Conservation (phyloP, 2,888 invertebrate genomes). For the Myopa tessellatipennis region DNA sequence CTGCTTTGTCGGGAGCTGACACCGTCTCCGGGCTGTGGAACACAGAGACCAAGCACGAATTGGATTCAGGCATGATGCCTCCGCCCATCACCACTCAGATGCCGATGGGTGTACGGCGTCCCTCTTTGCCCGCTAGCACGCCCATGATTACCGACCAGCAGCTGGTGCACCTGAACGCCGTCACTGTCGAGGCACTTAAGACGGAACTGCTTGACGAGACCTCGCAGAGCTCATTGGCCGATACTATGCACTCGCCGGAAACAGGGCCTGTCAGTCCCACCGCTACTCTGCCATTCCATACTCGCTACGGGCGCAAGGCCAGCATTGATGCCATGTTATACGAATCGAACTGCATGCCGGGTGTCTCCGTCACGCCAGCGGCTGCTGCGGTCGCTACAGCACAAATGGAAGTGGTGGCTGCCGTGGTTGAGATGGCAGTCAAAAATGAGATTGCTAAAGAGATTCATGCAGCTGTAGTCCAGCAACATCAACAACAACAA, state of each 20-base stretch:
- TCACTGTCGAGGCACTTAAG: slow-evolving; percentile 72
- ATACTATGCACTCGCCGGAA: slow-evolving; percentile 60
- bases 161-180: slow-evolving; percentile 56
- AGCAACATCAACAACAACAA: slow-evolving; percentile 71
- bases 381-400: slow-evolving; percentile 57
- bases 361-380: slow-evolving; percentile 56
- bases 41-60: slow-evolving; percentile 70
- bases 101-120: slow-evolving; percentile 74
- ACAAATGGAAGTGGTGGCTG: slow-evolving; percentile 60
- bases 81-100: slow-evolving; percentile 73
- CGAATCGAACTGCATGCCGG: slow-evolving; percentile 61
- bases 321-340: slow-evolving; percentile 63
- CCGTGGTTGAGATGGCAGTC: slow-evolving; percentile 62
- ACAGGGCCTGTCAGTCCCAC: slow-evolving; percentile 56
- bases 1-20: slow-evolving; percentile 49
- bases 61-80: slow-evolving; percentile 76
- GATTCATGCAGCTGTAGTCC: slow-evolving; percentile 65
- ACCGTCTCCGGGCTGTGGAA: slow-evolving; percentile 44
- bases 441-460: slow-evolving; percentile 73
- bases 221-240: slow-evolving; percentile 71
- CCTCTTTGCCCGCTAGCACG: slow-evolving; percentile 71
- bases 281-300: slow-evolving; percentile 55
- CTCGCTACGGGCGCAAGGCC: slow-evolving; percentile 58
- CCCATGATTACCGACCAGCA: slow-evolving; percentile 65
- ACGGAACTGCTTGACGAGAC: slow-evolving; percentile 79